A percentile compares a stretch with the other conserved stretches of the same genome.
phyloP scores from a whole-genome alignment of 2,113 vertebrate genomes.

The Narcine bancroftii region DNA sequence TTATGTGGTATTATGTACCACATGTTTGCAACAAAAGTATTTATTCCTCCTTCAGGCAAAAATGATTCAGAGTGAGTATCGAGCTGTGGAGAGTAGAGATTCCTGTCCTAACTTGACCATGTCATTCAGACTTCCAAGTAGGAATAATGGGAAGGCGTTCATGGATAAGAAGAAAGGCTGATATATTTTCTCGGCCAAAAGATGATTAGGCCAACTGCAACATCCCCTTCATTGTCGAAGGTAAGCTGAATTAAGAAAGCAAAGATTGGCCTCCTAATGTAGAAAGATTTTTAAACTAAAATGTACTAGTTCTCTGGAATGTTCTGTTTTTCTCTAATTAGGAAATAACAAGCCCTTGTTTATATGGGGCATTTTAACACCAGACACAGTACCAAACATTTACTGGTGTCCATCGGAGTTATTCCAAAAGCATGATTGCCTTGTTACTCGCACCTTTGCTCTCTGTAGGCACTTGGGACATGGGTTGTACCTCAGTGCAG shows the following conservation, averaged over 20 bases:
- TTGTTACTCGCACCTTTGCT: too few relatives aligned
- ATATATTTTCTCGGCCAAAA: background rate
- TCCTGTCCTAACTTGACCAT: too few relatives aligned
- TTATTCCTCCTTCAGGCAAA: background rate
- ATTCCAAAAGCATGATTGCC: background rate
- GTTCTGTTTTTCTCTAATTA: background rate
- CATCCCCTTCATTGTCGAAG: background rate
- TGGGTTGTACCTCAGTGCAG: too few relatives aligned
- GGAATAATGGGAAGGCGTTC: too few relatives aligned
- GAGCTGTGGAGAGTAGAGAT: too few relatives aligned
- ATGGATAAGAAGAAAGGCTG: too few relatives aligned
- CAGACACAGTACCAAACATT: background rate
- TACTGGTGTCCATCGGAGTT: background rate
- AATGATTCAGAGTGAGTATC: background rate
- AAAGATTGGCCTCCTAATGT: background rate
- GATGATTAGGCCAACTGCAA: background rate
- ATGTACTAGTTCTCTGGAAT: background rate
- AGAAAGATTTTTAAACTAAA: background rate
- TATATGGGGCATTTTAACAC: background rate
- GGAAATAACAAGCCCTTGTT: background rate
- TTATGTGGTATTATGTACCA: too few relatives aligned
- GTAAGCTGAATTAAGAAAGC: too few relatives aligned
- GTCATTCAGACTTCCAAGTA: too few relatives aligned
- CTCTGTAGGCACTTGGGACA: too few relatives aligned
- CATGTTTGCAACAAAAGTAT: too few relatives aligned